A percentile compares a stretch with the other conserved stretches of the same genome.
Conservation (phyloP, 2,797 vertebrate species). For the Sebastes trivittatus region DNA sequence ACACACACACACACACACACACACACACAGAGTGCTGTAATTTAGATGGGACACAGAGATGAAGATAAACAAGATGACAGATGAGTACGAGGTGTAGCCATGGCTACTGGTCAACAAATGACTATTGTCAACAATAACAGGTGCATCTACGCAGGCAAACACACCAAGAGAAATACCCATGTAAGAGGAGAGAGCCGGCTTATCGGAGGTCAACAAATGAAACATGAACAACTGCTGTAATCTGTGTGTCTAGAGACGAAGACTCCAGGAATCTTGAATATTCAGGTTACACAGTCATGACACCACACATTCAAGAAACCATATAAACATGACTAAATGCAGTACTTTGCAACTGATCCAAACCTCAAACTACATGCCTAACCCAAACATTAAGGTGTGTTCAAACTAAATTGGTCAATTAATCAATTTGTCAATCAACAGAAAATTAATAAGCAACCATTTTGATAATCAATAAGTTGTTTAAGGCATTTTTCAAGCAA, state of each 20-base stretch:
- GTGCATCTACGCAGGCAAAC: neutral
- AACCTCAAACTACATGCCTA: neutral
- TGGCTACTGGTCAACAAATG: slow-evolving; percentile 34
- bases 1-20: no score
- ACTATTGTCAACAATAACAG: slow-evolving; percentile 26
- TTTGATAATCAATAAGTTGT: rapidly evolving
- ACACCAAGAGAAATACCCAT: neutral
- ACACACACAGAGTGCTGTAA: neutral
- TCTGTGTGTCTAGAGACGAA: neutral
- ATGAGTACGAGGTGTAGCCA: neutral
- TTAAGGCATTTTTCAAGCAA: neutral
- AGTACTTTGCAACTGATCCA: neutral
- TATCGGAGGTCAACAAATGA: neutral
- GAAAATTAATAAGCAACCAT: neutral
- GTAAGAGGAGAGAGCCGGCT: neutral
- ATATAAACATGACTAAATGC: neutral
- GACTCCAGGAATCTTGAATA: neutral
- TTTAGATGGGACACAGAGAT: neutral
- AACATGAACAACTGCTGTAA: neutral
- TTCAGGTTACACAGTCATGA: neutral
- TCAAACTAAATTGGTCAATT: neutral
- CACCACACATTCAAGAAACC: neutral
- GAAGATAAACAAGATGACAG: slow-evolving; percentile 7
- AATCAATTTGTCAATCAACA: neutral
- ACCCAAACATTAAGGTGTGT: neutral